Conservation (phyloP, 2,888 invertebrate genomes). For the Dendrolimus pini region DNA sequence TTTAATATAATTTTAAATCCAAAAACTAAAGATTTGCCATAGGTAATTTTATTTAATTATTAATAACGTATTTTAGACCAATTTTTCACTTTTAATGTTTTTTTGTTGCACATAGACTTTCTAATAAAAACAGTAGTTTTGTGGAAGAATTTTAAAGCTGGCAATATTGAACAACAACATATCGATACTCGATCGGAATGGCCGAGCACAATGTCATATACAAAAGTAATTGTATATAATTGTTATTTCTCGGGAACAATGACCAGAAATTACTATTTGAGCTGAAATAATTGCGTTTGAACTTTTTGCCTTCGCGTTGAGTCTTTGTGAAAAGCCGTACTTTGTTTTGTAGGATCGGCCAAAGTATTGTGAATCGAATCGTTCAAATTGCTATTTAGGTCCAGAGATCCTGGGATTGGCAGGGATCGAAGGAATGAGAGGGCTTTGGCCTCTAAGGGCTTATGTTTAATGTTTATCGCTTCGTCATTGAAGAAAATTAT, state of each 20-base stretch:
- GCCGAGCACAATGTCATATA: conserved; percentile 67
- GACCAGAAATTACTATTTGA: conserved; percentile 69
- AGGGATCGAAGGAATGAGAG: not conserved
- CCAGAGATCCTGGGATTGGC: not conserved
- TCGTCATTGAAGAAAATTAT: too few species aligned
- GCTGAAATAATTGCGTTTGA: conserved; percentile 62
- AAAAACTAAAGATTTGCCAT: too few species aligned
- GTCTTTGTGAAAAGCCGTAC: conserved; percentile 60
- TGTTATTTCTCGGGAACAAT: conserved; percentile 74
- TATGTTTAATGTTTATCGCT: too few species aligned
- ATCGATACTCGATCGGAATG: conserved; percentile 59
- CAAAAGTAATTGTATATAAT: conserved; percentile 73
- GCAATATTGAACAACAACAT: conserved; percentile 6
- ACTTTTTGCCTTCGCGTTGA: conserved; percentile 39
- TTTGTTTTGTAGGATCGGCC: conserved; percentile 35
- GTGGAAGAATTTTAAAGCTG: not conserved
- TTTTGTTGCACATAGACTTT: too few species aligned
- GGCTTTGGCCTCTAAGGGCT: not conserved
- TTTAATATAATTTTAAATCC: too few species aligned
- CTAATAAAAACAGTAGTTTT: too few species aligned
- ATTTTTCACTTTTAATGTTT: too few species aligned
- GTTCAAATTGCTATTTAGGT: conserved; percentile 13
- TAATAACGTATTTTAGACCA: too few species aligned
- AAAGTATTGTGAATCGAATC: conserved; percentile 30
- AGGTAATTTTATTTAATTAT: too few species aligned